Conservation (phyloP, 2,888 invertebrate species). For the Drosophila lacicola region DNA sequence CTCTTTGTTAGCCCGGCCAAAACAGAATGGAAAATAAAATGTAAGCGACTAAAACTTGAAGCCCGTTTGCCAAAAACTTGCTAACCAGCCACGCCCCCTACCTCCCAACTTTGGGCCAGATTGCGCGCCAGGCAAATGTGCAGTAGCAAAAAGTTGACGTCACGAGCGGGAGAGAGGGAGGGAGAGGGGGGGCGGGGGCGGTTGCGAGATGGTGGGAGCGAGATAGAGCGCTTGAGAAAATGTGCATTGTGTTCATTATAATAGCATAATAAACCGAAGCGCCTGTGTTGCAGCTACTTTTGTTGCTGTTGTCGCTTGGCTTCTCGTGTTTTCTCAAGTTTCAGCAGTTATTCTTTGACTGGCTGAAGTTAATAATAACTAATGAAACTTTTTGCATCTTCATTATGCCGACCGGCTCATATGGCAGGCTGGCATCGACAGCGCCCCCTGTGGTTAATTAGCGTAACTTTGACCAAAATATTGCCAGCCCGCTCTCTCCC, state of each 20-base stretch:
- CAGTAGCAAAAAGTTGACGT: constrained; percentile 60
- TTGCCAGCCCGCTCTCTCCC: neutral
- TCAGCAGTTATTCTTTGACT: constrained; percentile 36
- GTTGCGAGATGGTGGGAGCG: neutral
- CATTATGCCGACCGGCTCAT: constrained; percentile 42
- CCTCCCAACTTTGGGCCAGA: constrained; percentile 66
- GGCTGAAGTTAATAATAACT: constrained; percentile 52
- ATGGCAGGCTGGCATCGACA: constrained; percentile 1
- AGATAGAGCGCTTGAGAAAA: constrained; percentile 41
- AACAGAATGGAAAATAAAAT: constrained; percentile 38
- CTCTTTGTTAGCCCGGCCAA: constrained; percentile 49
- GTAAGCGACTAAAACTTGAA: constrained; percentile 63
- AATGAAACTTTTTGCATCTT: constrained; percentile 48
- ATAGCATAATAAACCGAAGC: constrained; percentile 76
- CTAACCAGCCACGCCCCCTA: constrained; percentile 42
- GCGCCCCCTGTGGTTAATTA: constrained; percentile 48
- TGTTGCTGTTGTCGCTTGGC: constrained; percentile 22
- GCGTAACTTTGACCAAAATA: constrained; percentile 34
- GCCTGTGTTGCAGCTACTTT: constrained; percentile 30
- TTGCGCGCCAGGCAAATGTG: constrained; percentile 77
- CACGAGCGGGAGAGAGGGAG: neutral
- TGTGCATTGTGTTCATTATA: constrained; percentile 79
- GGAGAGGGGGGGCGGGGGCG: neutral
- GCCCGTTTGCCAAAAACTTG: constrained; percentile 64
- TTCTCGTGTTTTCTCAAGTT: constrained; percentile 52